A percentile compares a stretch with the other conserved stretches of the same genome.
Evolutionary conservation across 2,888 invertebrate species (phyloP).

Genomic region (Craniophora ligustri): DNA sequence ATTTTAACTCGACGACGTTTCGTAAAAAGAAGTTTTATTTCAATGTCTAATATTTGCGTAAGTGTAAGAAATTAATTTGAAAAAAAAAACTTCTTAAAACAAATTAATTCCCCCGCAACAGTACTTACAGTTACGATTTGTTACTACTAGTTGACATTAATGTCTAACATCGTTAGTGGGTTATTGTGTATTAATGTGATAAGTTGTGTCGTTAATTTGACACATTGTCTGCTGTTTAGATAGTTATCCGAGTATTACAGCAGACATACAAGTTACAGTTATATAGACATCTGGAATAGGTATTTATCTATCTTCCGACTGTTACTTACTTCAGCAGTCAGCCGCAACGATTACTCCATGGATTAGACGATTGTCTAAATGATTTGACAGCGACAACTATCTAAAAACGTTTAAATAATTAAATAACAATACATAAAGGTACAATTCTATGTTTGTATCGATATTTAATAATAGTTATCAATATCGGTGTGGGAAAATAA

Average conservation of each 20-base stretch:
- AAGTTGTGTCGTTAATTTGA: constrained; percentile 63
- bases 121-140: constrained; percentile 1
- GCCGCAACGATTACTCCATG: no score
- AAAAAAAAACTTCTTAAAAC: background rate
- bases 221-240: constrained; percentile 45
- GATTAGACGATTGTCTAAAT: background rate
- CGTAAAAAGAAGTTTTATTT: no score
- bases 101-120: background rate
- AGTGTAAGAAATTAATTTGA: background rate
- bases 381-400: no score
- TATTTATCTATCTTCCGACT: background rate
- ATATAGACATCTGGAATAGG: background rate
- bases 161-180: constrained; percentile 57
- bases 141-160: constrained; percentile 34
- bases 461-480: no score
- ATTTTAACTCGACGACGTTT: no score
- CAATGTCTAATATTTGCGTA: no score
- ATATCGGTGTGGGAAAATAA: no score
- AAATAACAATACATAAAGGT: no score
- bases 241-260: background rate
- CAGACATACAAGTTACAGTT: background rate
- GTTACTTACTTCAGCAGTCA: no score
- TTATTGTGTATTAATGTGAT: constrained; percentile 62
- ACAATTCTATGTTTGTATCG: no score
- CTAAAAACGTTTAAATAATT: no score